These are phyloP conservation scores for Aptenodytes forsteri DNA, from an alignment of 2,113 vertebrate species.

Conservation along the genomic window DNA sequence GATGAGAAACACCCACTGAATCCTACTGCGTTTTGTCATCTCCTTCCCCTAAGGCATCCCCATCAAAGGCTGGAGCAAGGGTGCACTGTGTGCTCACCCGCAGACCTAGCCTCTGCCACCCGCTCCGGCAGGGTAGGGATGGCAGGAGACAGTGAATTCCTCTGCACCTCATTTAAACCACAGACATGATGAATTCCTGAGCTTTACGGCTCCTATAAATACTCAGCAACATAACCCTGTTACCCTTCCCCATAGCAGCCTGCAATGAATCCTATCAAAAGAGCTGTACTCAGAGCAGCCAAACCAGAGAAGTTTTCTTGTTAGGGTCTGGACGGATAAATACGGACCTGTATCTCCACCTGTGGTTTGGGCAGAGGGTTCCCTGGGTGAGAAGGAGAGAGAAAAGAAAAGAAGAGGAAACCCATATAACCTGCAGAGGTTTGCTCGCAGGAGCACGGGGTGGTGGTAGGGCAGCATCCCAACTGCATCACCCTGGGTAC, in stretches of 20 bases:
- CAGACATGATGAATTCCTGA: background rate
- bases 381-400: background rate
- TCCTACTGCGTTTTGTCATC: background rate
- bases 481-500: background rate
- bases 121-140: background rate
- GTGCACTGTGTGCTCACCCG: fast-evolving
- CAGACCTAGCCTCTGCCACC: background rate
- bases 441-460: fast-evolving
- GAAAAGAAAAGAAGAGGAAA: background rate
- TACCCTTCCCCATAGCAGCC: background rate
- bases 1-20: background rate
- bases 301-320: background rate
- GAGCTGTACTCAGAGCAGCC: background rate
- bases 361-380: background rate
- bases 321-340: background rate
- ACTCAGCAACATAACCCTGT: background rate
- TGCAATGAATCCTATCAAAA: background rate
- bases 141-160: background rate
- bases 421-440: background rate
- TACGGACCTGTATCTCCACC: fast-evolving
- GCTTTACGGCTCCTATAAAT: background rate
- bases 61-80: background rate
- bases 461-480: background rate
- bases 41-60: background rate
- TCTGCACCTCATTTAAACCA: background rate